Conservation (phyloP, 2,888 invertebrate genomes). For the Dorcus parallelipipedus region DNA sequence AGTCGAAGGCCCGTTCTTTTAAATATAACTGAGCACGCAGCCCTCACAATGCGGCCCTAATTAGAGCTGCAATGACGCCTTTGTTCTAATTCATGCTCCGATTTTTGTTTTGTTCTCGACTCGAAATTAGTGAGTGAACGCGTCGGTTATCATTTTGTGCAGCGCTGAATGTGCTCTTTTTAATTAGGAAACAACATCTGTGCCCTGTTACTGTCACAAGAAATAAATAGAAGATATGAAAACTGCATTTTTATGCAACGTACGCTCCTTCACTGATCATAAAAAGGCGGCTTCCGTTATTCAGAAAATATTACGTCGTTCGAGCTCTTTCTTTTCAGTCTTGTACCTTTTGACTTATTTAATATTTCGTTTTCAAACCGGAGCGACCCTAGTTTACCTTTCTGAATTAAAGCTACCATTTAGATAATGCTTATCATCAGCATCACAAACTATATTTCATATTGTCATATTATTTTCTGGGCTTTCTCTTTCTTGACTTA, state of each 20-base stretch:
- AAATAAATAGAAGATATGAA: neutral
- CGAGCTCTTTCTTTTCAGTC: too few species aligned
- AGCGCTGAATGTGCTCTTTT: conserved; percentile 36
- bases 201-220: conserved; percentile 38
- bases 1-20: conserved; percentile 35
- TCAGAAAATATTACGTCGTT: too few species aligned
- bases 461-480: too few species aligned
- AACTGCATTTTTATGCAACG: neutral
- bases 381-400: too few species aligned
- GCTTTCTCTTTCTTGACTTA: too few species aligned
- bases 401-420: too few species aligned
- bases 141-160: conserved; percentile 26
- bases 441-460: too few species aligned
- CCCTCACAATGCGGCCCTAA: conserved; percentile 39
- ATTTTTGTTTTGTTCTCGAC: conserved; percentile 25
- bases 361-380: too few species aligned
- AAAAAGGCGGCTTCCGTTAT: too few species aligned
- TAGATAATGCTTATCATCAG: too few species aligned
- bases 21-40: conserved; percentile 37
- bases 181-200: conserved; percentile 48
- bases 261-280: too few species aligned
- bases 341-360: too few species aligned
- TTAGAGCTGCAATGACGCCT: conserved; percentile 34
- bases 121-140: conserved; percentile 33
- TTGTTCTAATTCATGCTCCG: conserved; percentile 37